Base-by-base conservation (phyloP, 2,797 vertebrate genomes). In the Stomatorhinus walkeri region DNA sequence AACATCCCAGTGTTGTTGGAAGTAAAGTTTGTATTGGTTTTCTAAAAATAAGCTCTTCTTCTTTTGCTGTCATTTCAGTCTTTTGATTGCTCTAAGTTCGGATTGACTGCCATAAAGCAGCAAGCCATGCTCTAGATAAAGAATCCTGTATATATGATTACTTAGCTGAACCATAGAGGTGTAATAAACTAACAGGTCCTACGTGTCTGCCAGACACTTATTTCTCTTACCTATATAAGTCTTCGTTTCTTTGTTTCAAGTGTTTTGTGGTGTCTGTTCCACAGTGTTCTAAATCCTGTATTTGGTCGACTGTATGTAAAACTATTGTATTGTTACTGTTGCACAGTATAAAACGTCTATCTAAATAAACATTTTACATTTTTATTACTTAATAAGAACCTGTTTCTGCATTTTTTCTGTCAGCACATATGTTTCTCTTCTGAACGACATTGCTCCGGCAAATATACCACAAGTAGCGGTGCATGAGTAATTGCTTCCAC, bases 1-100 rank as follows among this genome's bases (percentile, higher is more conserved):
- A 86, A 93, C 93, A 94, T 93, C 95, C 94, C 94, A 90, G 94
- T 93, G 93, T 95, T 93, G 93, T 95, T 96, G 93, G 94, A 68
- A 85, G 46, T 88, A 43, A 88, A 56, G 79, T 22, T 72, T 87
- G 10, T 90, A 56, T 88, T 52, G 10, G 12, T 88, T 79, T 28
- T 54, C 43, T 72, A 72, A 36, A 90, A 85, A 90, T 79, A 59
- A 88, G 64, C 4, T 87, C n/a, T 64, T 87, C 14, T 16, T 56
- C 54, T 90, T 54, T 28, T 52, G 85, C 84, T 85, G n/a, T 88
- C 52, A 85, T 87, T 90, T 72, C 12, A 88, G 49, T 87, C 68
- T 85, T 46, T 88, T 19, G 22, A 68, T 79, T 81, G 48, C 76
- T 56, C 81, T 48, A 24, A 46, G 68, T 89, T 90, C 14, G 12